Percentiles rank a stretch among this genome's conserved stretches.
These are phyloP conservation scores for Channa striata DNA, from an alignment of 2,797 vertebrate species.

Conservation along the genomic window DNA sequence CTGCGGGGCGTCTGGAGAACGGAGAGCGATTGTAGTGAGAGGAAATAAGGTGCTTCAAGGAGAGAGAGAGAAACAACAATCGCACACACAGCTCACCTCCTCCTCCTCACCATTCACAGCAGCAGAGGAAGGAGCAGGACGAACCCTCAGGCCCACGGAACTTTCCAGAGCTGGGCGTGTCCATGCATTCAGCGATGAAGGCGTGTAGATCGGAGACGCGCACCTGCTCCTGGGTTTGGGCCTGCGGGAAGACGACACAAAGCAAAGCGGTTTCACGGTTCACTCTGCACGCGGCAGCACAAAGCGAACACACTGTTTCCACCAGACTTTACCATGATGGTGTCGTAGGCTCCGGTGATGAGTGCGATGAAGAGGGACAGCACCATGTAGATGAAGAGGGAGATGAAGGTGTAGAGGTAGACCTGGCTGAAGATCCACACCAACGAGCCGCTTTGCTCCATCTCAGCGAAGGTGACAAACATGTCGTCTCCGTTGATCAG, in stretches of 20 bases:
- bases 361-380: conserved; percentile 96
- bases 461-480: conserved; percentile 91
- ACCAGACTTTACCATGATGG: conserved; percentile 88
- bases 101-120: conserved; percentile 82
- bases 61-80: neutral
- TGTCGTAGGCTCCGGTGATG: conserved; percentile 95
- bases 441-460: conserved; percentile 87
- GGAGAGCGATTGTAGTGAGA: conserved; percentile 38
- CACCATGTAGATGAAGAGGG: conserved; percentile 98
- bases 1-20: conserved; percentile 46
- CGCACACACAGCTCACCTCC: conserved; percentile 5
- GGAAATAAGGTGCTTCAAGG: conserved; percentile 55
- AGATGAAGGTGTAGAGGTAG: conserved; percentile 96
- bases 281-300: too few relatives aligned
- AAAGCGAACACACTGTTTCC: too few relatives aligned
- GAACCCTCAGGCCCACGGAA: conserved; percentile 85
- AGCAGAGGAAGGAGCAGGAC: conserved; percentile 89
- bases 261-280: too few relatives aligned
- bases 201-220: conserved; percentile 85
- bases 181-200: conserved; percentile 90
- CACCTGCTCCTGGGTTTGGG: conserved; percentile 82
- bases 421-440: conserved; percentile 96
- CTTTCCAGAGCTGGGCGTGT: conserved; percentile 91
- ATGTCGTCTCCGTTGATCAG: conserved; percentile 96
- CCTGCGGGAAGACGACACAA: conserved; percentile 73